Evolutionary conservation across 2,113 vertebrate genomes (phyloP), one percentile per base, ranked within the genome.

Genomic region (Hippocampus barbouri): DNA sequence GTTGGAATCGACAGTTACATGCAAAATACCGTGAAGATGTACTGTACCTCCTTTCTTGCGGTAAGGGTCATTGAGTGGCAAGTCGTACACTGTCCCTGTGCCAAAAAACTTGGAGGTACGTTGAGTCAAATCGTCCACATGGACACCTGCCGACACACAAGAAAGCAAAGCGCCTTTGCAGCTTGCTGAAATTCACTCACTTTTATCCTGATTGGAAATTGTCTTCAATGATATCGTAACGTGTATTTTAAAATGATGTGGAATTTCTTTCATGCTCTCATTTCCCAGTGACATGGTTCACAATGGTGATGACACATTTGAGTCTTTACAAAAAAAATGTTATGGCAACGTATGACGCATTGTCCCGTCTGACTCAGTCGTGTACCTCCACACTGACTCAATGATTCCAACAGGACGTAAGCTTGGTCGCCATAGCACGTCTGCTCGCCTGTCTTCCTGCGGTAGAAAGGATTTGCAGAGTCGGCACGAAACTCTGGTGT

Each of bases 341-440:
- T 8, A 5, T n/a, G 20, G 43, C 21, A 41, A 64, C 8, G 4
- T 38, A 59, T 38, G 53, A 66, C 54, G 27, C 10, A 21, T 21
- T 3, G 34, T 30, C n/a, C 38, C 15, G 73, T 1, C 20, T 53
- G 68, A 53, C 63, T 54, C 41, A 73, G 59, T 57, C 68, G 54
- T 30, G 57, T 86, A 91, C 90, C 90, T 91, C 86, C 88, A 70
- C 88, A 81, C 61, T 71, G 74, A 70, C 81, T 87, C 73, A 92
- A 82, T 1, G 91, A 91, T 78, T 91, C 86, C 68, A 91, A 78
- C 57, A 92, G 83, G 62, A 91, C 77, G 11, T 82, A 90, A 0
- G 91, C 90, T 79, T 92, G 91, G 80, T 92, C 90, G 64, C 90
- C 90, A 23, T 91, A 92, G 82, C 91, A 90, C 6, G 87, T 90